These are phyloP conservation scores for Corapipo altera DNA, from an alignment of 2,113 vertebrate species.

Conservation along the genomic window DNA sequence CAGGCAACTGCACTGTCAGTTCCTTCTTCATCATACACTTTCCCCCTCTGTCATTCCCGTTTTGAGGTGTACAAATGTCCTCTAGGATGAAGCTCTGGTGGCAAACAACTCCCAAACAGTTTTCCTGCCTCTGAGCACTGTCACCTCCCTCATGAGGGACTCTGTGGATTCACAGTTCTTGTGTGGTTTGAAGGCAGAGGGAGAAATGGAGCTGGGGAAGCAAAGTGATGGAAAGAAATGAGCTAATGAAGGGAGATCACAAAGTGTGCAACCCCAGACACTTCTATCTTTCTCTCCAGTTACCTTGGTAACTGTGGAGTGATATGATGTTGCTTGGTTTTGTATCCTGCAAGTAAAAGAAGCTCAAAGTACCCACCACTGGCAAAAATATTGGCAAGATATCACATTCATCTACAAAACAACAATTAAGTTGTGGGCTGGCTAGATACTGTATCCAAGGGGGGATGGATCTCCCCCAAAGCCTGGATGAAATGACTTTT, in stretches of 20 bases:
- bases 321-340: constrained; percentile 51
- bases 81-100: neutral
- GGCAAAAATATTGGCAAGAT: constrained; percentile 37
- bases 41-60: neutral
- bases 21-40: neutral
- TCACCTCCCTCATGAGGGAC: neutral
- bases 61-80: fast-evolving
- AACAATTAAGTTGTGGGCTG: constrained; percentile 17
- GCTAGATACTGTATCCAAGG: neutral
- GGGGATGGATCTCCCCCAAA: neutral
- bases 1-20: neutral
- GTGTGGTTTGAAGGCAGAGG: neutral
- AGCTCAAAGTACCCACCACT: constrained; percentile 49
- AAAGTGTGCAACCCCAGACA: constrained; percentile 48
- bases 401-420: constrained; percentile 11
- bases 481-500: constrained; percentile 18
- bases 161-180: neutral
- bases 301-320: constrained; percentile 66
- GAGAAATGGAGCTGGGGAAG: neutral
- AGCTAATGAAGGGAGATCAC: constrained; percentile 67
- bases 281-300: constrained; percentile 60
- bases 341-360: constrained; percentile 36
- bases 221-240: constrained; percentile 44
- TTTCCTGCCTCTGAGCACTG: neutral
- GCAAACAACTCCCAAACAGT: fast-evolving